These are phyloP conservation scores for Dicyrtomina minuta DNA, from an alignment of 2,888 invertebrate genomes.

Conservation along the genomic window DNA sequence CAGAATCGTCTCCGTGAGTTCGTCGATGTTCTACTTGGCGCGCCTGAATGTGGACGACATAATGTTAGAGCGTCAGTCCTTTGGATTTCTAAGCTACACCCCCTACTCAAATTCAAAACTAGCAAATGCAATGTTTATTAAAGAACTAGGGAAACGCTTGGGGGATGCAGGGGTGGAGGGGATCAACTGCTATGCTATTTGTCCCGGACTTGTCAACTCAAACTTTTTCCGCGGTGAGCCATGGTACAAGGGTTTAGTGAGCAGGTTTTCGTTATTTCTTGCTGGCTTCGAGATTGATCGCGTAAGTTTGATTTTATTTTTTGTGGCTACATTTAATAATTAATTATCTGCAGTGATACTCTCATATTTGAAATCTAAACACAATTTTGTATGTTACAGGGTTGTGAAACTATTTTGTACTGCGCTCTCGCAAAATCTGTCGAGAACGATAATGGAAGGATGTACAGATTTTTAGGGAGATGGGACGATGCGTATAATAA, in stretches of 20 bases:
- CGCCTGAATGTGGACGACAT: slow-evolving; percentile 51
- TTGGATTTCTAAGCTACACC: slow-evolving; percentile 40
- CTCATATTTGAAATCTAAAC: too few relatives aligned
- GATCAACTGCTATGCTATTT: slow-evolving; percentile 32
- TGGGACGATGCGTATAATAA: background rate
- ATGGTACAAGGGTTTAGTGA: slow-evolving; percentile 36
- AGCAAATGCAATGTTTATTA: slow-evolving; percentile 54
- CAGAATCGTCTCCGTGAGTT: slow-evolving; percentile 54
- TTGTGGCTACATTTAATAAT: too few relatives aligned
- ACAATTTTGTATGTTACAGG: too few relatives aligned
- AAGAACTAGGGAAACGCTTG: slow-evolving; percentile 51
- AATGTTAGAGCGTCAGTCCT: slow-evolving; percentile 31
- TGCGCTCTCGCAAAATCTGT: background rate
- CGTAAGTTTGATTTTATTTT: too few relatives aligned
- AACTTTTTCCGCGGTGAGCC: slow-evolving; percentile 36
- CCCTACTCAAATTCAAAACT: slow-evolving; percentile 55
- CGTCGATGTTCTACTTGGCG: slow-evolving; percentile 53
- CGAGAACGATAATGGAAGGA: background rate
- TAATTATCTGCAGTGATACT: too few relatives aligned
- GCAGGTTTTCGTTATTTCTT: slow-evolving; percentile 28
- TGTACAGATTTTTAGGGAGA: background rate
- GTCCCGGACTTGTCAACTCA: slow-evolving; percentile 44
- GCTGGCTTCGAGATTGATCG: background rate
- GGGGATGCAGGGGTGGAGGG: background rate
- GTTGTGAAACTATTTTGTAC: slow-evolving; percentile 5